Conservation (phyloP, 2,113 vertebrate genomes). For the Bubo bubo region DNA sequence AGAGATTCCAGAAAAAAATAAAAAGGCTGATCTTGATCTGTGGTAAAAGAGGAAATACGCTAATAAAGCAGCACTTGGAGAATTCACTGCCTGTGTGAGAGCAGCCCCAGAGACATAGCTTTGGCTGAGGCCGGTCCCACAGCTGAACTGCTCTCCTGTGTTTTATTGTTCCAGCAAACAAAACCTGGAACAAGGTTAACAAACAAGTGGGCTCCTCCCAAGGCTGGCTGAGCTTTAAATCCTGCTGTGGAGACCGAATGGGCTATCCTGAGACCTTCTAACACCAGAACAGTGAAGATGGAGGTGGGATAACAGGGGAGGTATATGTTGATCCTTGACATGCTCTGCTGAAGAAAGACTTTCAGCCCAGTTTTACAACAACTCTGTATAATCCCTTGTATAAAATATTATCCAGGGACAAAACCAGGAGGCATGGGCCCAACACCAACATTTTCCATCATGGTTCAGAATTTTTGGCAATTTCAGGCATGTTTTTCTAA, state of each 20-base stretch:
- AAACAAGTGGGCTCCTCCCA: constrained; percentile 24
- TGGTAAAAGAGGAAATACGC: not conserved
- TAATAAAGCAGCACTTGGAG: not conserved
- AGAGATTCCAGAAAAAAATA: not conserved
- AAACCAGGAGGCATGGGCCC: not conserved
- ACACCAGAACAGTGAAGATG: not conserved
- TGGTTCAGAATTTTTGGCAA: not conserved
- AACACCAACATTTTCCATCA: not conserved
- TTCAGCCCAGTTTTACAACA: not conserved
- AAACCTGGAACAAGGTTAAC: constrained; percentile 56
- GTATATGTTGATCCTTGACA: not conserved
- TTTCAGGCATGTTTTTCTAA: not conserved
- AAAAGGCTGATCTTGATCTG: not conserved
- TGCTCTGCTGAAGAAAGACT: not conserved
- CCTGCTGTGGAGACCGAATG: not conserved
- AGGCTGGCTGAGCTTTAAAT: not conserved
- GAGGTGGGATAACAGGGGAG: not conserved
- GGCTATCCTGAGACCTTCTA: not conserved
- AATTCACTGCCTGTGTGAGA: not conserved
- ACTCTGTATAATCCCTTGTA: not conserved
- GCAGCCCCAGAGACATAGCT: not conserved
- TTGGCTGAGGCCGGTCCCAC: not conserved
- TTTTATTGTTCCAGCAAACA: constrained; percentile 57
- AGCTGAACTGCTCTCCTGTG: not conserved
- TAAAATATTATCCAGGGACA: not conserved